Evolutionary conservation across 2,888 invertebrate species (phyloP), one percentile per base, ranked within the genome.

Genomic region (Eledona agricola): DNA sequence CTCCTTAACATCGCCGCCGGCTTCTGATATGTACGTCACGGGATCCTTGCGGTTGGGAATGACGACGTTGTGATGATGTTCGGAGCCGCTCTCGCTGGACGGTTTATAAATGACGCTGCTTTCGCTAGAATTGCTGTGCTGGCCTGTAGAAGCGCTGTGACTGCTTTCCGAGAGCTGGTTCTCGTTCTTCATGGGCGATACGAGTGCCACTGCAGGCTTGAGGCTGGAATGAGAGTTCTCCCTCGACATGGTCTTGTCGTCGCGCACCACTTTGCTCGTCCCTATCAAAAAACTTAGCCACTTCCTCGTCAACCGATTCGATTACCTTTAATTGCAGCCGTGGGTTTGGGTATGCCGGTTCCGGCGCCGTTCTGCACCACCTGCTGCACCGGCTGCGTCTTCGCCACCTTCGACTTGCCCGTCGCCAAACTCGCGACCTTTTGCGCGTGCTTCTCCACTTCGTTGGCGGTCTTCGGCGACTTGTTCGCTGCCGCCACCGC

Each of bases 331-430:
- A 95, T 90, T 49, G 93, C 90, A 4, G 93, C 93, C 26, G 93
- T 93, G 1, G 94, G 94, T 74, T 94, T 94, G 0, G 94, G 93
- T 63, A 94, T 89, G 9, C 90, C 90, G 3, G 89, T 81, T 60
- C 83, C 74, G 46, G 81, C 72, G 43, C 52, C 28, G 7, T 49
- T 57, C 4, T 59, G 52, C 26, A 19, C 32, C 12, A 23, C 29
- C 16, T 38, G 19, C 10, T 40, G 47, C 2, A 64, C 51, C 15
- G 68, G 57, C 10, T 70, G 70, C 9, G 72, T 66, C 63, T 74
- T 76, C 1, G 75, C 50, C 26, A 74, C 54, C 62, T 76, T 76
- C 7, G 73, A 69, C 2, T 19, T 19, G 4, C 20, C 20, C 4
- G 60, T 51, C 3, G 70, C 57, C 11, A 74, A 53, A 51, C 63